Evolutionary conservation across 2,113 vertebrate genomes (phyloP).

Genomic region (Prolemur simus): DNA sequence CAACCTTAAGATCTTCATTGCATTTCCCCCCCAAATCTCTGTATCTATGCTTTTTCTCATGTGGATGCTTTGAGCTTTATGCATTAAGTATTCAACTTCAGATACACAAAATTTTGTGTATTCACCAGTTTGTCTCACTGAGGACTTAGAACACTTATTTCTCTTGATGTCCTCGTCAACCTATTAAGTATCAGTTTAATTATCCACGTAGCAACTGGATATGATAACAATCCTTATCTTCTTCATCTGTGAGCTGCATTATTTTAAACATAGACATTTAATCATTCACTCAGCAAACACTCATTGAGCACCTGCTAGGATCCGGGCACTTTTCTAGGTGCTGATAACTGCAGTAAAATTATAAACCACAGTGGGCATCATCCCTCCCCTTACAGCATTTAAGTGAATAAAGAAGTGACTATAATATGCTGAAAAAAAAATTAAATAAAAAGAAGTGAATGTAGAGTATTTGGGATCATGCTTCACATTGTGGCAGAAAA

Average conservation of each 20-base stretch:
- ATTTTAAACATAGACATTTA: rapidly evolving
- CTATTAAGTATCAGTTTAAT: background rate
- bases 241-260: background rate
- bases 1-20: background rate
- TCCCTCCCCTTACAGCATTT: background rate
- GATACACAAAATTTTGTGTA: background rate
- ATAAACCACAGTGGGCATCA: background rate
- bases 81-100: background rate
- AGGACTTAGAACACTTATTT: background rate
- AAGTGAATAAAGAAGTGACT: background rate
- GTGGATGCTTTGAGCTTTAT: background rate
- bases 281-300: background rate
- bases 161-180: background rate
- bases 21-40: rapidly evolving
- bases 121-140: background rate
- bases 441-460: background rate
- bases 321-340: background rate
- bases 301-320: no score
- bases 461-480: background rate
- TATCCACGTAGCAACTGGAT: background rate
- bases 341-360: background rate
- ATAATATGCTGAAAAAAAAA: background rate
- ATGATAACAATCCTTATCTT: background rate
- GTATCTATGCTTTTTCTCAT: background rate
- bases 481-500: background rate